Percentiles rank a stretch among this genome's conserved stretches.
Evolutionary conservation across 2,113 vertebrate genomes (phyloP).

Genomic region (Dascyllus trimaculatus): DNA sequence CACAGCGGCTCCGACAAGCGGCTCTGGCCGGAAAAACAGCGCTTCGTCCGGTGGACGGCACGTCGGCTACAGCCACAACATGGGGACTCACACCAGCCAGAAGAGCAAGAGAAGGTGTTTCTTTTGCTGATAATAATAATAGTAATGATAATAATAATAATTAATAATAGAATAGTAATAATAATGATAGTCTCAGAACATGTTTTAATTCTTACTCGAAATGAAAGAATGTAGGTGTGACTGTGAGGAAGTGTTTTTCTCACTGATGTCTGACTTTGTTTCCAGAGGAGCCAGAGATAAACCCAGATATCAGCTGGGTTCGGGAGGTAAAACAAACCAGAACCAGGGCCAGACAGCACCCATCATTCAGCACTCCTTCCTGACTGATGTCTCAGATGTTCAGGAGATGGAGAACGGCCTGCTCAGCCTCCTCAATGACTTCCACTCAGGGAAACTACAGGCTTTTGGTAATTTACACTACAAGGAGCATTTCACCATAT

Average conservation of each 20-base stretch:
- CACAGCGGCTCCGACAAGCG: constrained; percentile 73
- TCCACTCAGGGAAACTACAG: constrained; percentile 98
- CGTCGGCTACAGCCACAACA: constrained; percentile 85
- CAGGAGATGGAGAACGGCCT: constrained; percentile 99
- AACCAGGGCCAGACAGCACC: constrained; percentile 87
- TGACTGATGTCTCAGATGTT: constrained; percentile 97
- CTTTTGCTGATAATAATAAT: too few species aligned
- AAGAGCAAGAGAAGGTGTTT: constrained; percentile 92
- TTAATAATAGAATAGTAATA: too few species aligned
- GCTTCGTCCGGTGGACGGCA: constrained; percentile 85
- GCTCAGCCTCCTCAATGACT: constrained; percentile 96
- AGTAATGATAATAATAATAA: too few species aligned
- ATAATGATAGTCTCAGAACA: too few species aligned
- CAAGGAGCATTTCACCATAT: too few species aligned
- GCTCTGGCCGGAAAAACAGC: constrained; percentile 62
- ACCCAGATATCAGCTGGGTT: constrained; percentile 80
- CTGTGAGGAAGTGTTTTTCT: too few species aligned
- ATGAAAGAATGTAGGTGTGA: too few species aligned
- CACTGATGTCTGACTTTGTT: not conserved
- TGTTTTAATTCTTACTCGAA: not conserved
- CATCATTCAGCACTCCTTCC: constrained; percentile 94
- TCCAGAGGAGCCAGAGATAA: constrained; percentile 91
- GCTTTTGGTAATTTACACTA: constrained; percentile 89
- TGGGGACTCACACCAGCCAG: constrained; percentile 86
- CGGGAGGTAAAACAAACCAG: constrained; percentile 71